Evolutionary conservation across 2,797 vertebrate species (phyloP), one percentile per base, ranked within the genome.

Genomic region (Fringilla coelebs): DNA sequence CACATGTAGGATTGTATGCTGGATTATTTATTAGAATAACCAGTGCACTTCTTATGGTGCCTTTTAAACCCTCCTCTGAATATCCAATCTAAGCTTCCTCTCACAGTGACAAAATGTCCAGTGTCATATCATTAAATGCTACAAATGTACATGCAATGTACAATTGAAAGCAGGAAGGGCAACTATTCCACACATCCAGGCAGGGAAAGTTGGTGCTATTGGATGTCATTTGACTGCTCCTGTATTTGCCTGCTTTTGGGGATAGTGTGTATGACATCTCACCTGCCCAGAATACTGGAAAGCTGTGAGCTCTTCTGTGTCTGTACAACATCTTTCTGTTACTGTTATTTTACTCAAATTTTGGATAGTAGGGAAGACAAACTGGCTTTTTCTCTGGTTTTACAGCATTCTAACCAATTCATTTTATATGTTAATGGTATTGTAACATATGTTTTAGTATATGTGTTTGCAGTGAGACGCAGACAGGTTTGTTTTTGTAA

Each of bases 11-110:
- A 15, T 48, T 73, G 34, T 63, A 20, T 71, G 15, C 32, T 49
- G 21, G 71, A 73, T 81, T 38, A 85, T 93, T 84, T 81, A 63
- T 92, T 83, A 71, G 32, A 92, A 72, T 75, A 88, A 79, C 26
- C 55, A 65, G 17, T 34, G 18, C 36, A 45, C 18, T 55, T 87
- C 81, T 94, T 75, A 51, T 43, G 75, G 38, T 70, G 36, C 48
- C 12, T 54, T 72, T 43, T 49, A 86, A 86, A 60, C 28, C 3
- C 13, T 74, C 20, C 51, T 89, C 61, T 71, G 25, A 79, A 40
- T 85, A 81, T 12, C 36, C 78, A 41, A 68, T 22, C 15, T 49
- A 17, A 45, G 17, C 29, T 43, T 86, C 48, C 15, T 84, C 62
- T 81, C 68, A 24, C 8, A 77, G 41, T 40, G 46, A 55, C 51